Evolutionary conservation across 2,797 vertebrate species (phyloP).

Genomic region (Crenichthys baileyi): DNA sequence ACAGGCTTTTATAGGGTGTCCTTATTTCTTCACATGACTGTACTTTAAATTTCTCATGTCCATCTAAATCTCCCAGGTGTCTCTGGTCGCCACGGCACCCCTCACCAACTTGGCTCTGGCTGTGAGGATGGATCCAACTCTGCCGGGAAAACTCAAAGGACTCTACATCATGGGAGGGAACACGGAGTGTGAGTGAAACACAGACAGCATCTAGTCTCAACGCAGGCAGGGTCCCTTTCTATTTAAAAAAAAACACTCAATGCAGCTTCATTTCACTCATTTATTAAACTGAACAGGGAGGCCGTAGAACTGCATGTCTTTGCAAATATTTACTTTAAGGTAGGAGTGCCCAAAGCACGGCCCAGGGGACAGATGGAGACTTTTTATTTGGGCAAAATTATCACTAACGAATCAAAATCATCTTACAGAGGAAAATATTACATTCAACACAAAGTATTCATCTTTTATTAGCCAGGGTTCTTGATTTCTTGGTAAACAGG

Average conservation of each 20-base stretch:
- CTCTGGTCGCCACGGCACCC: constrained; percentile 81
- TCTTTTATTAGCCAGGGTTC: not conserved
- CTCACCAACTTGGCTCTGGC: constrained; percentile 85
- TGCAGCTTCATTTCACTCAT: not conserved
- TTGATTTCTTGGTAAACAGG: too few relatives aligned
- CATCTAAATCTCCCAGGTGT: constrained; percentile 67
- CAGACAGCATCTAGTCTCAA: not conserved
- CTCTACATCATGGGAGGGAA: constrained; percentile 86
- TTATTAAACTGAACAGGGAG: not conserved
- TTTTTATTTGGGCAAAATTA: not conserved
- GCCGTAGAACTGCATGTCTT: too few relatives aligned
- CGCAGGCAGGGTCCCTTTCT: too few relatives aligned
- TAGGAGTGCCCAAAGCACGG: too few relatives aligned
- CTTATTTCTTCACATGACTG: not conserved
- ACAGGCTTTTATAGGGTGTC: not conserved
- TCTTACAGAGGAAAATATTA: not conserved
- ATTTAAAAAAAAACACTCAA: too few relatives aligned
- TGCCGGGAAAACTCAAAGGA: constrained; percentile 78
- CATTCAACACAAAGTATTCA: not conserved
- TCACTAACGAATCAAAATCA: not conserved
- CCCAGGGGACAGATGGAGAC: too few relatives aligned
- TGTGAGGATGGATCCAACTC: constrained; percentile 79
- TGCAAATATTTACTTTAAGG: too few relatives aligned
- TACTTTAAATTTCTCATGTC: not conserved
- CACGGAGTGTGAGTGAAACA: constrained; percentile 76